Evolutionary conservation across 1,140 invertebrate genomes (phyloP).

Genomic region (Achatina immaculata): DNA sequence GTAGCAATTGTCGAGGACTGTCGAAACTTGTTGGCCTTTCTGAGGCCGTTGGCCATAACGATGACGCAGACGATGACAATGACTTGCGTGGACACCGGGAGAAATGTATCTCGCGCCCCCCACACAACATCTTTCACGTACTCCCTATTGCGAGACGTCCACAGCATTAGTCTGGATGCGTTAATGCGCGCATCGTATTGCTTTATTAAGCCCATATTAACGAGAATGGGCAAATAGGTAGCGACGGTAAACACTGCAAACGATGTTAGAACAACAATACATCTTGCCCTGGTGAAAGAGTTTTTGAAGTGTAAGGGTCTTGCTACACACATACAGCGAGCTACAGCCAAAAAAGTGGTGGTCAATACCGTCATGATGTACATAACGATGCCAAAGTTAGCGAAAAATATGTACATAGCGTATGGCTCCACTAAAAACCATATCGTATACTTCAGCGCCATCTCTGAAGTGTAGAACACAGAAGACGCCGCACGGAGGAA

Average conservation of each 20-base stretch:
- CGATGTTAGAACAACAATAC: neutral
- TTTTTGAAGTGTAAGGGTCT: constrained; percentile 23
- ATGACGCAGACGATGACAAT: constrained; percentile 12
- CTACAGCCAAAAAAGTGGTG: constrained; percentile 1
- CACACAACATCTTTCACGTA: neutral
- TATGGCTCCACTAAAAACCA: constrained; percentile 10
- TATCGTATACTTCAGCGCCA: neutral
- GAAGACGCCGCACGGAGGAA: neutral
- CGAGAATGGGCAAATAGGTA: neutral
- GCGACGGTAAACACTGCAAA: neutral
- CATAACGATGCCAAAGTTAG: neutral
- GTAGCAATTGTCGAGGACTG: neutral
- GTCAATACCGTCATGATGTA: neutral
- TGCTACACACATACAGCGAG: constrained; percentile 15
- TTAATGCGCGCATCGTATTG: neutral
- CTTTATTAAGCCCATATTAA: neutral
- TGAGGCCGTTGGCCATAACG: neutral
- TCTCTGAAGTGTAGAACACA: neutral
- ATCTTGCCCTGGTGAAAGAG: neutral
- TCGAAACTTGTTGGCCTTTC: neutral
- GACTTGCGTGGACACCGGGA: neutral
- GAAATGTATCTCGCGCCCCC: neutral
- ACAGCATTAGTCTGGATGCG: neutral
- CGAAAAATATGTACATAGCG: constrained; percentile 2
- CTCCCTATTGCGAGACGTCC: neutral